Evolutionary conservation across 2,797 vertebrate genomes (phyloP).

Genomic region (Choloepus didactylus): DNA sequence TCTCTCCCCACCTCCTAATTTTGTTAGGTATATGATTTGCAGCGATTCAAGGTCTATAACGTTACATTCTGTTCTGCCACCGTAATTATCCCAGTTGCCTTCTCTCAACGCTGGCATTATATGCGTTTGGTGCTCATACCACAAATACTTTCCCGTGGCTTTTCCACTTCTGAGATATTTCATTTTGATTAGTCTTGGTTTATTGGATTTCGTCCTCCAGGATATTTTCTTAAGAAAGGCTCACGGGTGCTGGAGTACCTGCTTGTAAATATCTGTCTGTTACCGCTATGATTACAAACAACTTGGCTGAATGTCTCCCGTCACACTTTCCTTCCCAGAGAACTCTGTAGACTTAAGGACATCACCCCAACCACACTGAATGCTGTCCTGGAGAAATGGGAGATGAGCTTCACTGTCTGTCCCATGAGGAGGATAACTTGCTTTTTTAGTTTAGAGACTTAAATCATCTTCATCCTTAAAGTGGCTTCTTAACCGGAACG

Average conservation of each 20-base stretch:
- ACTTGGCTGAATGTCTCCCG: neutral
- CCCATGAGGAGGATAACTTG: neutral
- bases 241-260: neutral
- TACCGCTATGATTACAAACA: neutral
- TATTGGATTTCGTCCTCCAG: neutral
- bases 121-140: neutral
- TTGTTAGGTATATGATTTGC: neutral
- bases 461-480: neutral
- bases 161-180: neutral
- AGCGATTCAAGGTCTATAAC: neutral
- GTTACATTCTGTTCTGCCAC: neutral
- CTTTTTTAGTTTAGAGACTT: conserved; percentile 25
- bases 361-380: neutral
- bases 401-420: neutral
- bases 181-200: neutral
- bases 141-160: neutral
- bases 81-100: neutral
- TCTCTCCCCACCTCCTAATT: neutral
- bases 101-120: neutral
- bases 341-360: neutral
- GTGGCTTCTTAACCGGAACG: neutral
- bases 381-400: neutral
- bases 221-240: neutral
- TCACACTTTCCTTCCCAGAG: neutral
- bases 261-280: neutral